These are phyloP conservation scores for Drosophila putrida DNA, from an alignment of 2,888 invertebrate species.

Conservation along the genomic window DNA sequence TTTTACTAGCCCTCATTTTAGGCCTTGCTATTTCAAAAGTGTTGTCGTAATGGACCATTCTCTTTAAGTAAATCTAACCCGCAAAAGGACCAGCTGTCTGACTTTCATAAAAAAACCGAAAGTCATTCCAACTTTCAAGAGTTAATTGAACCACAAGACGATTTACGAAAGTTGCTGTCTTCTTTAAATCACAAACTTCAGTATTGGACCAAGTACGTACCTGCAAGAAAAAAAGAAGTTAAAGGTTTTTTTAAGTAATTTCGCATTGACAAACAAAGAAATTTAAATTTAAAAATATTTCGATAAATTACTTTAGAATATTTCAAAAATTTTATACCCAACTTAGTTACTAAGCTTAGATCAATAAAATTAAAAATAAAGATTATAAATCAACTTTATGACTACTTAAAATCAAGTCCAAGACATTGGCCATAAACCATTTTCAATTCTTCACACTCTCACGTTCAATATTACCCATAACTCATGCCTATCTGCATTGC, in stretches of 20 bases:
- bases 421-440: conserved; percentile 52
- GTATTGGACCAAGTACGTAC: conserved; percentile 35
- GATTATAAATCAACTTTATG: conserved; percentile 14
- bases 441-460: conserved; percentile 43
- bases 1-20: conserved; percentile 28
- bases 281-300: neutral
- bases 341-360: neutral
- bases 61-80: conserved; percentile 64
- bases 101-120: conserved; percentile 38
- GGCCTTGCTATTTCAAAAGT: conserved; percentile 38
- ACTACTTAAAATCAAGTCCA: conserved; percentile 24
- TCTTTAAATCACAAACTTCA: conserved; percentile 28
- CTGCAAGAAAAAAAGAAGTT: conserved; percentile 44
- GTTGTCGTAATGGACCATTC: conserved; percentile 58
- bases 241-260: conserved; percentile 3
- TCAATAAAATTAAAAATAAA: neutral
- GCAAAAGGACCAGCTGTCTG: conserved; percentile 38
- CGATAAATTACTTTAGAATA: neutral
- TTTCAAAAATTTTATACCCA: neutral
- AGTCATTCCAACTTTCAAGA: conserved; percentile 31
- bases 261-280: neutral
- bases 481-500: conserved; percentile 44
- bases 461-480: conserved; percentile 49
- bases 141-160: conserved; percentile 59
- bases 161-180: conserved; percentile 33